Conservation (phyloP, 2,888 invertebrate species). For the Cosmopolites sordidus region DNA sequence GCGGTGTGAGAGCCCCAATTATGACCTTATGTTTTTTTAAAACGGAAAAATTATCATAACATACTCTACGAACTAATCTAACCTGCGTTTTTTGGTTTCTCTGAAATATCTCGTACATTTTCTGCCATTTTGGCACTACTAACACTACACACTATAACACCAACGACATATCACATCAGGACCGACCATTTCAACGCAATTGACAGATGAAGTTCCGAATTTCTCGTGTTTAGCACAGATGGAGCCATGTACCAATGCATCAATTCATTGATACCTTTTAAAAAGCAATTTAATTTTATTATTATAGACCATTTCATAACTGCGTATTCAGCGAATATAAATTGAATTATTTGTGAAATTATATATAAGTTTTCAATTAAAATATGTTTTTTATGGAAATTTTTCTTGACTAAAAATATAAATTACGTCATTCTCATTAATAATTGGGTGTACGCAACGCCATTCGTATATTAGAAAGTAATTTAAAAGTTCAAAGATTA, state of each 20-base stretch:
- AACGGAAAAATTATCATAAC: not conserved
- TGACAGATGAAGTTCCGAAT: constrained; percentile 18
- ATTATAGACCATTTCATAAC: too few relatives aligned
- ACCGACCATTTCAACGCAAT: constrained; percentile 25
- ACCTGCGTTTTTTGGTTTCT: constrained; percentile 47
- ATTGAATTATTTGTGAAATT: too few relatives aligned
- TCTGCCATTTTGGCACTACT: constrained; percentile 49
- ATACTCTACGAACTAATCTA: constrained; percentile 31
- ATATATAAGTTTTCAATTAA: too few relatives aligned
- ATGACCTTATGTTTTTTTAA: not conserved
- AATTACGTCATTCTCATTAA: not conserved
- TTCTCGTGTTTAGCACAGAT: constrained; percentile 15
- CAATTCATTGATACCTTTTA: not conserved
- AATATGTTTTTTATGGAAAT: too few relatives aligned
- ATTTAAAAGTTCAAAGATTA: not conserved
- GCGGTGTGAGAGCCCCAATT: not conserved
- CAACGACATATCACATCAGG: constrained; percentile 37
- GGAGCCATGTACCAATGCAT: constrained; percentile 4
- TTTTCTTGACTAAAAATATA: too few relatives aligned
- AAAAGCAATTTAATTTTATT: too few relatives aligned
- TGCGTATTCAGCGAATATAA: too few relatives aligned
- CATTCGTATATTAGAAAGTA: constrained; percentile 1
- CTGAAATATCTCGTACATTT: constrained; percentile 47
- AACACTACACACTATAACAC: constrained; percentile 37
- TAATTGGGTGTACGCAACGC: not conserved